Evolutionary conservation across 2,888 invertebrate species (phyloP), one percentile per base, ranked within the genome.

Genomic region (Drosophila melanocephala): DNA sequence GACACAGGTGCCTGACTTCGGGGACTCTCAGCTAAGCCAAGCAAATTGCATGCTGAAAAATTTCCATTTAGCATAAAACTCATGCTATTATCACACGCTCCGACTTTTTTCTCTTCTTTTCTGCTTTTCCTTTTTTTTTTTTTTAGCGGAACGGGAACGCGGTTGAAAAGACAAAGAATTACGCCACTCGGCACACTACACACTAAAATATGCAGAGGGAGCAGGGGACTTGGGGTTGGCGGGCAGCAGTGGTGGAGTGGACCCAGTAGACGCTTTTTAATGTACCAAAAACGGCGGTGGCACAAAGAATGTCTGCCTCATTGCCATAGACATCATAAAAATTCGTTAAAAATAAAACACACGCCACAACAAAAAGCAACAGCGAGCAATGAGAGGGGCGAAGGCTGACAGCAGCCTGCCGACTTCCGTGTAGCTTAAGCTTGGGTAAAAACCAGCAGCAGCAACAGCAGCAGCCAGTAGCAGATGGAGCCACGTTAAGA

Each of bases 11-110:
- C 68, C 57, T 57, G 32, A 37, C 42, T 53, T 50, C 30, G 28
- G 32, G 32, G 47, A 66, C 63, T 60, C 47, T 52, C 50, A 37
- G 68, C 66, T 82, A 79, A 80, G 83, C 79, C 66, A 74, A 69
- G 83, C 83, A 85, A 85, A 83, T 85, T 85, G 83, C 85, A 75
- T 71, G 87, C 82, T 87, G 74, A 89, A 91, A 88, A 88, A 89
- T 87, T 91, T 90, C 87, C 90, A 84, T 89, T 90, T 90, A 89
- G 89, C 90, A 89, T 84, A 90, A 91, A 89, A 79, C 79, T 79
- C 74, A 70, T 68, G 90, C 87, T 82, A 88, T 91, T 90, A 91
- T 79, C 79, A 61, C 72, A 68, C 79, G 63, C 59, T 68, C 28
- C 57, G 16, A 28, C 37, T 64, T 70, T 57, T 51, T 52, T 52